A percentile compares a stretch with the other conserved stretches of the same genome.
Evolutionary conservation across 2,888 invertebrate genomes (phyloP).

Genomic region (Lypha dubia): DNA sequence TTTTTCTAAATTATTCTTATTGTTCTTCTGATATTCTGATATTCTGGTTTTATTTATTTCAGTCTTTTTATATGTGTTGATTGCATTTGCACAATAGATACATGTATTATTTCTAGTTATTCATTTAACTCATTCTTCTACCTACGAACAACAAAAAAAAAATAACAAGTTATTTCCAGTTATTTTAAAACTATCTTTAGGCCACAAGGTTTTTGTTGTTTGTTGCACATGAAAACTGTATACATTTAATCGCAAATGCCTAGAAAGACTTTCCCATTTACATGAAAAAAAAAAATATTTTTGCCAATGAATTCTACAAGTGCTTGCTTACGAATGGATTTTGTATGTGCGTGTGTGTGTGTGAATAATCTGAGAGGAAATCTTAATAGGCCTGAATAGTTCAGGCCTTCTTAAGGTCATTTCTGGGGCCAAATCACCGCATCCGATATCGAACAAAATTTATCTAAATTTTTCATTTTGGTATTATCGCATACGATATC

Average conservation of each 20-base stretch:
- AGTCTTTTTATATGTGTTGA: conserved; percentile 39
- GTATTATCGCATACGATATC: no score
- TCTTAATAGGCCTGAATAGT: background rate
- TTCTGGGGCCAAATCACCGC: no score
- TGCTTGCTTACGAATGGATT: background rate
- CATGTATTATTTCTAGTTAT: conserved; percentile 56
- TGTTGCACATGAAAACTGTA: conserved; percentile 5
- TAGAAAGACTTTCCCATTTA: background rate
- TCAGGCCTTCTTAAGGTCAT: background rate
- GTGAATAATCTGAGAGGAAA: background rate
- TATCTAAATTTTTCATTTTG: no score
- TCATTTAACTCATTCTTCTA: conserved; percentile 8
- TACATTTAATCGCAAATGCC: conserved; percentile 3
- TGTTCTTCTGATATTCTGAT: background rate
- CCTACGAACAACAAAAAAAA: background rate
- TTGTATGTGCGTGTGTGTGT: background rate
- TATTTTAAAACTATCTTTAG: conserved; percentile 38
- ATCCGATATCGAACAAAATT: no score
- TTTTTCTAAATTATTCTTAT: background rate
- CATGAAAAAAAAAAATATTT: background rate
- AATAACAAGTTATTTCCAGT: conserved; percentile 23
- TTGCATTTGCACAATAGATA: conserved; percentile 51
- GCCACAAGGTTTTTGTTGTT: conserved; percentile 38
- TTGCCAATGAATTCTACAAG: background rate
- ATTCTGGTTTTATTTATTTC: background rate